These are phyloP conservation scores for Euphydryas editha DNA, from an alignment of 2,888 invertebrate genomes.

Conservation along the genomic window DNA sequence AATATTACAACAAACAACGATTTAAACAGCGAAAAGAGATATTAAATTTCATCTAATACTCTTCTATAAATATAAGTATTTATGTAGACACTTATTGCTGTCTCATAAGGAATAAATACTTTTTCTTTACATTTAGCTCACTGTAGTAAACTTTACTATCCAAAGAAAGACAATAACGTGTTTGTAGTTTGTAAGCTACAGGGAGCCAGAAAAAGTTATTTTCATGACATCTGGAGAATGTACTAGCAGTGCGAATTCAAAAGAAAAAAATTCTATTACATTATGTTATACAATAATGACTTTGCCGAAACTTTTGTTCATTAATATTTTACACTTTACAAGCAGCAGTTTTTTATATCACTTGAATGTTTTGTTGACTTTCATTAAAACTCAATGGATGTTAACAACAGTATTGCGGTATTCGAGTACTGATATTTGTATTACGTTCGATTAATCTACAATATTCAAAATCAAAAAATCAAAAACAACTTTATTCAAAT, in stretches of 20 bases:
- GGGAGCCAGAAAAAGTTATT: slow-evolving; percentile 37
- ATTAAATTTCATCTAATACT: neutral
- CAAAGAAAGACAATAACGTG: slow-evolving; percentile 36
- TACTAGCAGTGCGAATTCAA: slow-evolving; percentile 33
- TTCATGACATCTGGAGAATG: slow-evolving; percentile 34
- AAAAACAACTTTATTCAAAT: no score
- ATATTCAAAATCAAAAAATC: no score
- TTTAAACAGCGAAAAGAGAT: no score
- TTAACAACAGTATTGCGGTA: no score
- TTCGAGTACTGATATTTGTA: no score
- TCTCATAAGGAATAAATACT: neutral
- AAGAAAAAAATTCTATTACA: slow-evolving; percentile 24
- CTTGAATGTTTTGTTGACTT: neutral
- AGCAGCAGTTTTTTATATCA: neutral
- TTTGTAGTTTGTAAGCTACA: slow-evolving; percentile 41
- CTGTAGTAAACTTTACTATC: slow-evolving; percentile 33
- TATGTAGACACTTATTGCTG: neutral
- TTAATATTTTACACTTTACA: neutral
- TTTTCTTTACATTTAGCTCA: neutral
- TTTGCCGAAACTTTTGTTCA: neutral
- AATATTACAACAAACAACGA: neutral
- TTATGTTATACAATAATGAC: neutral
- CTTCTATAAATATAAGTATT: neutral
- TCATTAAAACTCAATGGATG: no score
- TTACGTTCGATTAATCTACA: no score